Base-by-base conservation (phyloP, 2,888 invertebrate genomes). In the Pristionchus japonicus region DNA sequence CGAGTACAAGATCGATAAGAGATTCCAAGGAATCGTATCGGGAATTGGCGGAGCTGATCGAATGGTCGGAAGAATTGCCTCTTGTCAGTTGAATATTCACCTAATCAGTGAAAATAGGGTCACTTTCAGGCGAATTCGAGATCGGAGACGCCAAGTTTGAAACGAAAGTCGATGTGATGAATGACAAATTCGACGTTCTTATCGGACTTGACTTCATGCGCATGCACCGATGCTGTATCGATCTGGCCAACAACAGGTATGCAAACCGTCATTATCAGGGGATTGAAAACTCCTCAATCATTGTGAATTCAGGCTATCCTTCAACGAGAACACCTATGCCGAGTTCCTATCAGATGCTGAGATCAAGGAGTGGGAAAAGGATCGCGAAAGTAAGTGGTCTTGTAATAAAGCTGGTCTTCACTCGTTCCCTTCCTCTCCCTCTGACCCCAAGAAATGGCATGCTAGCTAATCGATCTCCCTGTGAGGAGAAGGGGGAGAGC, bases 1-100 rank as follows among this genome's bases (percentile, higher is more conserved):
- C 52, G 95, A 95, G 94, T 92, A 95, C 49, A 92, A 96, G 84
- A 95, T 95, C 1, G 98, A 99, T 94, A 96, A 96, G 0, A 96
- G 98, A 95, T 99, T 98, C 97, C 97, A 97, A 1, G 98, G 98
- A 3, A 97, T 98, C 89, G 99, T 99, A 0, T 98, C 98, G 95
- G 99, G 99, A 88, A 98, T 99, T 15, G 99, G 99, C 13, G 99
- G 99, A 11, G 97, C 97, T 0, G 98, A 99, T 95, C 96, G 97
- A 92, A 98, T 99, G 93, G 97, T 98, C 90, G 99, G 99, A 0
- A 96, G 98, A 89, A 98, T 99, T 92, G 99, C 99, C 95, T 97
- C 98, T 97, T 97, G 94, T 90, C 89, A 77, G 90, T 83, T 40
- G 20, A 52, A 9, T 37, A 34, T 37, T 3, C 4, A 1, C 20